A percentile compares a stretch with the other conserved stretches of the same genome.
Evolutionary conservation across 2,888 invertebrate genomes (phyloP).

Genomic region (Notocelia uddmanniana): DNA sequence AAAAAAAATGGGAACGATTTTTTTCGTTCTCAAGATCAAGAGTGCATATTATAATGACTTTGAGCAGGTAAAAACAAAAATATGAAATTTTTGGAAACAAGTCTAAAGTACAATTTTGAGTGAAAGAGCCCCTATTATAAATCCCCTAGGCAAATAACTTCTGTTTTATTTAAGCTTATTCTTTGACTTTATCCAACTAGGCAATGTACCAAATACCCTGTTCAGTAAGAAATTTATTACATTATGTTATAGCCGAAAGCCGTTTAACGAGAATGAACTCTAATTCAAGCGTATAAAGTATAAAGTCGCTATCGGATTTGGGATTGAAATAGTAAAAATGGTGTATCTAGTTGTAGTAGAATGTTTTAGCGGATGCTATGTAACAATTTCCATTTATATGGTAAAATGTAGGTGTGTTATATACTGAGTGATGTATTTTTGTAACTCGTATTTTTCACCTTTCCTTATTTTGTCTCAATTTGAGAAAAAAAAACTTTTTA

Average conservation of each 20-base stretch:
- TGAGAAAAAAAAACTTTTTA: too few relatives aligned
- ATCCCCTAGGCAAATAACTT: not conserved
- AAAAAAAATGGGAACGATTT: too few relatives aligned
- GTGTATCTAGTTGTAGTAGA: slow-evolving; percentile 23
- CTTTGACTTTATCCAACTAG: slow-evolving; percentile 41
- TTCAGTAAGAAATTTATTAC: slow-evolving; percentile 67
- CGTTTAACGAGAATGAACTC: slow-evolving; percentile 1
- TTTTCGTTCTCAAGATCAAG: too few relatives aligned
- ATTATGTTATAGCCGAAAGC: slow-evolving; percentile 48
- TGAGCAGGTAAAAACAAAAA: too few relatives aligned
- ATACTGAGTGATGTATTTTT: not conserved
- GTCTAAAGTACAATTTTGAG: too few relatives aligned
- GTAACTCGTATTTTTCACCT: not conserved
- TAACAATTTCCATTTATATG: slow-evolving; percentile 41
- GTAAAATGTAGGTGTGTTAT: not conserved
- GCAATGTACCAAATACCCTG: slow-evolving; percentile 56
- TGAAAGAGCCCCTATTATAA: too few relatives aligned
- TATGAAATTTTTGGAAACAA: too few relatives aligned
- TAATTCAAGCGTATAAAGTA: not conserved
- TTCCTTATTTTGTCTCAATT: not conserved
- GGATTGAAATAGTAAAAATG: slow-evolving; percentile 34
- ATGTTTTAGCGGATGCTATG: slow-evolving; percentile 36
- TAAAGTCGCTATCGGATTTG: not conserved
- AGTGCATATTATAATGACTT: too few relatives aligned
- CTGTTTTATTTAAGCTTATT: slow-evolving; percentile 30